These are phyloP conservation scores for Plagodis pulveraria DNA, from an alignment of 2,888 invertebrate species.

Conservation along the genomic window DNA sequence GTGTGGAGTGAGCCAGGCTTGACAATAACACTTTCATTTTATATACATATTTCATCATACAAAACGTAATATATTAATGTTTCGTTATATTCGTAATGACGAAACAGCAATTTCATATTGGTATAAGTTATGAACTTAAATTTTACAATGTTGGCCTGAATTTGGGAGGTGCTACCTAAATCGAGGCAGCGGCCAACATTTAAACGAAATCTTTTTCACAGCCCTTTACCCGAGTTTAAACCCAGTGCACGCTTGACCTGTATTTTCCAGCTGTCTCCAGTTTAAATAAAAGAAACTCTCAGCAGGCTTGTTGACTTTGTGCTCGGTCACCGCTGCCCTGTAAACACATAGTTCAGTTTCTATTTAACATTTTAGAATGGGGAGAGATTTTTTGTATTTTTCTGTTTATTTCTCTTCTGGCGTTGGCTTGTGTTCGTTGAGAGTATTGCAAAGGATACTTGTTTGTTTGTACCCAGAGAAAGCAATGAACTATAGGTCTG, in stretches of 20 bases:
- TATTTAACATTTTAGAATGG: constrained; percentile 24
- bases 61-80: too few relatives aligned
- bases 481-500: background rate
- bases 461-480: background rate
- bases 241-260: constrained; percentile 37
- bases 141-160: too few relatives aligned
- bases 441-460: background rate
- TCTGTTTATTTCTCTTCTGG: background rate
- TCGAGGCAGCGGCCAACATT: background rate
- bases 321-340: constrained; percentile 30
- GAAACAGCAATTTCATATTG: too few relatives aligned
- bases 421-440: background rate
- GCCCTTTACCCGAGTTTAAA: constrained; percentile 7
- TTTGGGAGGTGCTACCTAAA: background rate
- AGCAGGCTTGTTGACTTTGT: constrained; percentile 41
- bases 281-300: constrained; percentile 47
- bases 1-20: too few relatives aligned
- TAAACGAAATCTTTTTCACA: constrained; percentile 7
- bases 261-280: constrained; percentile 47
- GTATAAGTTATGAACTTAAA: too few relatives aligned
- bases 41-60: too few relatives aligned
- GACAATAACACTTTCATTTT: too few relatives aligned
- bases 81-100: too few relatives aligned
- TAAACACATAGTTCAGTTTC: constrained; percentile 42
- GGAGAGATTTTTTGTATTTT: constrained; percentile 15